Percentiles rank a stretch among this genome's conserved stretches.
Conservation (phyloP, 1,140 invertebrate genomes). For the Drosophila arawakana region DNA sequence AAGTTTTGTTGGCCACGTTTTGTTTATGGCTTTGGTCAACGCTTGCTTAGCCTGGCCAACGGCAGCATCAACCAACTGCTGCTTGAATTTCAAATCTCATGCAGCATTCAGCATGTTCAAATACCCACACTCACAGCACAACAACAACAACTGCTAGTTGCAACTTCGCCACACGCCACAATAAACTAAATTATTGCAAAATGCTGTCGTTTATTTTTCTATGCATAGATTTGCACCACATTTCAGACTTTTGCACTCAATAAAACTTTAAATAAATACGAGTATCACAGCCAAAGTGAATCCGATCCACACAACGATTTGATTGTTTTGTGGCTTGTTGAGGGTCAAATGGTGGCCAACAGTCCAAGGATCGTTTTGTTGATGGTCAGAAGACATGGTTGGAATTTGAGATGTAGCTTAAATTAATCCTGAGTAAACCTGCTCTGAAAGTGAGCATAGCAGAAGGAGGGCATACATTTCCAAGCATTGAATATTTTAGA, state of each 20-base stretch:
- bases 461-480: no score
- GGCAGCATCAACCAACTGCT: conserved; percentile 33
- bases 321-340: conserved; percentile 15
- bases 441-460: no score
- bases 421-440: not conserved
- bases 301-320: conserved; percentile 29
- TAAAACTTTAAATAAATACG: conserved; percentile 63
- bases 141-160: conserved; percentile 10
- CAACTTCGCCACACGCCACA: conserved; percentile 29
- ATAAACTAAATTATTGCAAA: conserved; percentile 76
- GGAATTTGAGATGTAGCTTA: not conserved
- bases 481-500: no score
- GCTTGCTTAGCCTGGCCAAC: conserved; percentile 30
- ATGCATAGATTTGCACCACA: conserved; percentile 75
- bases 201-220: conserved; percentile 43
- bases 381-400: not conserved
- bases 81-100: conserved; percentile 76
- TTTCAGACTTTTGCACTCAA: conserved; percentile 65
- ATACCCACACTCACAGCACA: conserved; percentile 37
- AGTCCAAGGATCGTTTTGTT: conserved; percentile 14
- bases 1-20: conserved; percentile 59
- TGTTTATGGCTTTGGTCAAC: conserved; percentile 76
- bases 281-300: conserved; percentile 19
- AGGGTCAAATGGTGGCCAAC: conserved; percentile 23
- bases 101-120: conserved; percentile 39